phyloP scores from a whole-genome alignment of 2,888 invertebrate genomes.

The Sesamia inferens region DNA sequence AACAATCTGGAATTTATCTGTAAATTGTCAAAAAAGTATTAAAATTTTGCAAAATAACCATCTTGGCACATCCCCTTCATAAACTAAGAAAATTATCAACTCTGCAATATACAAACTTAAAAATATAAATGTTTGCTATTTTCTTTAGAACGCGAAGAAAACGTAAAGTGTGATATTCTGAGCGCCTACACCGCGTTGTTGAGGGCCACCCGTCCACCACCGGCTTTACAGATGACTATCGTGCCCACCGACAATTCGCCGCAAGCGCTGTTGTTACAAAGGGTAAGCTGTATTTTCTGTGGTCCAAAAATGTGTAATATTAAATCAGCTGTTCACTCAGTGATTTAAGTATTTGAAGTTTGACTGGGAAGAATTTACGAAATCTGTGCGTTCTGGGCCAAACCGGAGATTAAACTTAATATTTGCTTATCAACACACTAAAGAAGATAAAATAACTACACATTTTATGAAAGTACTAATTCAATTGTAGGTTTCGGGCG shows the following conservation, averaged over 20 bases:
- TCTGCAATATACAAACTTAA: neutral
- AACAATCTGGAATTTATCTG: neutral
- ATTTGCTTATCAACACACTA: neutral
- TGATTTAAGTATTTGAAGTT: neutral
- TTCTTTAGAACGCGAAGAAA: conserved; percentile 97
- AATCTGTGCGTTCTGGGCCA: neutral
- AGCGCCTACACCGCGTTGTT: conserved; percentile 98
- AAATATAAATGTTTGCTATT: conserved; percentile 1
- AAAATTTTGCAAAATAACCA: no score
- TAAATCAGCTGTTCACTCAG: neutral
- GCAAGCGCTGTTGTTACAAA: conserved; percentile 90
- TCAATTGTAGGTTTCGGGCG: conserved; percentile 71
- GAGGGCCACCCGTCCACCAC: conserved; percentile 95
- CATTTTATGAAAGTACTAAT: neutral
- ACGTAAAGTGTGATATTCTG: conserved; percentile 99
- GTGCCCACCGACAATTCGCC: conserved; percentile 93
- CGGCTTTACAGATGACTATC: conserved; percentile 91
- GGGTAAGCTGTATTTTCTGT: conserved; percentile 74
- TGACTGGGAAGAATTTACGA: neutral
- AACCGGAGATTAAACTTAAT: neutral
- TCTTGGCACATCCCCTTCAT: neutral
- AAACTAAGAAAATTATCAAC: no score
- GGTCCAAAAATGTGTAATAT: neutral
- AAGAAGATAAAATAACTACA: neutral
- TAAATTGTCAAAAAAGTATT: no score